Evolutionary conservation across 2,888 invertebrate species (phyloP).

Genomic region (Metalampra italica): DNA sequence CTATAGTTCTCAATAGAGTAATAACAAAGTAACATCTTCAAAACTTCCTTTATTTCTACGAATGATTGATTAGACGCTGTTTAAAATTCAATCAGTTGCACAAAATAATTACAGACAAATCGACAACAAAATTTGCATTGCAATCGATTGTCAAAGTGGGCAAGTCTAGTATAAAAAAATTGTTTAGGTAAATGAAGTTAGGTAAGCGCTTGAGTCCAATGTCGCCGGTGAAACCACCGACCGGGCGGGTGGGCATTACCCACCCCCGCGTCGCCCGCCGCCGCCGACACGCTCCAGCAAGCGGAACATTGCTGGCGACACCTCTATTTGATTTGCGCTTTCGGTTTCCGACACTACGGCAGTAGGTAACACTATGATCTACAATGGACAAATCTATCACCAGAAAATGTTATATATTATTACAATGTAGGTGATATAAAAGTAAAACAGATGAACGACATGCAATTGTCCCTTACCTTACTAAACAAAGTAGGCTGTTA

Average conservation of each 20-base stretch:
- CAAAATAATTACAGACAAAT: conserved; percentile 6
- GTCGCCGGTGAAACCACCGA: conserved; percentile 53
- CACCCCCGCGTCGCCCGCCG: conserved; percentile 11
- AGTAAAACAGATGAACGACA: no score
- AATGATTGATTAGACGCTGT: conserved; percentile 21
- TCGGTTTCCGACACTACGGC: conserved; percentile 31
- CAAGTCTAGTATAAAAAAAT: conserved; percentile 42
- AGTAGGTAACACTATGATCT: neutral
- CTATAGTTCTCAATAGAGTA: neutral
- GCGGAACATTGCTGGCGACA: conserved; percentile 67
- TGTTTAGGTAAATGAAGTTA: conserved; percentile 52
- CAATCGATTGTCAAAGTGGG: conserved; percentile 31
- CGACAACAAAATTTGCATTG: conserved; percentile 34
- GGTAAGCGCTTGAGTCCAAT: conserved; percentile 63
- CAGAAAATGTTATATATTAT: no score
- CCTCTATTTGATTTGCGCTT: conserved; percentile 47
- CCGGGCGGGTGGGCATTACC: conserved; percentile 25
- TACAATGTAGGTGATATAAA: no score
- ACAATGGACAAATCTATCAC: neutral
- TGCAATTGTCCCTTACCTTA: no score
- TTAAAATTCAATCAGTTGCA: conserved; percentile 24
- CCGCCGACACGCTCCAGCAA: conserved; percentile 51
- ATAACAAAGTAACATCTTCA: neutral
- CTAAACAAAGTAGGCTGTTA: no score
- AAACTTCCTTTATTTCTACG: neutral